Conservation (phyloP, 2,113 vertebrate species). For the Colinus virginianus region DNA sequence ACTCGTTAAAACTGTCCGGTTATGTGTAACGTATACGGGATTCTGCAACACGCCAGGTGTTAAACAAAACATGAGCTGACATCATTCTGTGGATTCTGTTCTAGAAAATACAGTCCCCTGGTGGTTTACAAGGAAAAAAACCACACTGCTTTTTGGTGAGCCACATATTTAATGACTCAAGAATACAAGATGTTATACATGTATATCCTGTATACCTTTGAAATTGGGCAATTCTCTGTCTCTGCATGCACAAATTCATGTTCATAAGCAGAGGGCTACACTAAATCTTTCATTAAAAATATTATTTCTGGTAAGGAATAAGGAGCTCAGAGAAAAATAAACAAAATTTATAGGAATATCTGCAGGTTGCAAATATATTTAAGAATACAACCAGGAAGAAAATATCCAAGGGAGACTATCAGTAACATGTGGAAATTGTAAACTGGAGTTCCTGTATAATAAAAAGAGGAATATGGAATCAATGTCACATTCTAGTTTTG, state of each 20-base stretch:
- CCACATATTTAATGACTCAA: neutral
- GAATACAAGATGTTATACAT: neutral
- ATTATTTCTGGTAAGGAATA: neutral
- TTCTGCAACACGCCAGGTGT: conserved; percentile 4
- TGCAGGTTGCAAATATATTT: neutral
- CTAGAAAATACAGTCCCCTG: neutral
- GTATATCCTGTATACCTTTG: neutral
- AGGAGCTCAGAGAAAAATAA: conserved; percentile 22
- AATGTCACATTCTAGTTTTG: neutral
- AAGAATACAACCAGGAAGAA: conserved; percentile 23
- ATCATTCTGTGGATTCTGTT: neutral
- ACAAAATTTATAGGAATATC: conserved; percentile 27
- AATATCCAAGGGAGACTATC: conserved; percentile 12
- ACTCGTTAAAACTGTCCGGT: conserved; percentile 2
- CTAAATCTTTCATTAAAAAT: conserved; percentile 14
- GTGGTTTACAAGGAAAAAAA: neutral
- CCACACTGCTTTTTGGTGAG: neutral
- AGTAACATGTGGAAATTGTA: neutral
- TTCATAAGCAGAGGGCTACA: neutral
- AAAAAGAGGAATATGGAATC: conserved; percentile 5
- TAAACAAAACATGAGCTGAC: conserved; percentile 28
- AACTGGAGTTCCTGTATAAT: neutral
- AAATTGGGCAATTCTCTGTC: neutral
- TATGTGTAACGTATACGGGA: neutral
- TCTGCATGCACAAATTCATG: neutral